A percentile compares a stretch with the other conserved stretches of the same genome.
These are phyloP conservation scores for Enoplosus armatus DNA, from an alignment of 2,797 vertebrate species.

Conservation along the genomic window DNA sequence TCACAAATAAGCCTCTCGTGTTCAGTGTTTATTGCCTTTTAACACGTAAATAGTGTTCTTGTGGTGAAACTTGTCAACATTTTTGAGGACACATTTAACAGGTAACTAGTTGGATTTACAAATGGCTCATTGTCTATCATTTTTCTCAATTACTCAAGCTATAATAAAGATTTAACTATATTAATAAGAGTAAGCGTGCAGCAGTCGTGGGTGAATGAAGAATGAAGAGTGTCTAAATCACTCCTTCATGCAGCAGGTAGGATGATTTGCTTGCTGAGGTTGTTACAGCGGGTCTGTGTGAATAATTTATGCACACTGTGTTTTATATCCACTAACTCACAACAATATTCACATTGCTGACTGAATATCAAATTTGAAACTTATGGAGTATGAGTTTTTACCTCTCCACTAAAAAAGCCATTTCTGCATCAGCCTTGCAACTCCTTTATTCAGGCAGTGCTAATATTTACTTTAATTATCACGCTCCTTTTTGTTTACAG, in stretches of 20 bases:
- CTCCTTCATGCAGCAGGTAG: conserved; percentile 31
- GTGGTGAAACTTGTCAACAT: neutral
- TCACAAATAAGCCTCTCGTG: conserved; percentile 2
- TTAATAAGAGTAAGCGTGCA: neutral
- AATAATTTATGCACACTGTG: conserved; percentile 37
- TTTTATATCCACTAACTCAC: conserved; percentile 29
- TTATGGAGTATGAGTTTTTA: neutral
- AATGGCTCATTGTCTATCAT: neutral
- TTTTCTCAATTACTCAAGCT: neutral
- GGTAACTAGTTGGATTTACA: neutral
- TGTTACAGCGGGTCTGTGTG: conserved; percentile 8
- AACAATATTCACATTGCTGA: conserved; percentile 23
- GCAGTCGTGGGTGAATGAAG: conserved; percentile 22
- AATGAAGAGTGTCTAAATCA: conserved; percentile 12
- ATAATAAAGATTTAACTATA: neutral
- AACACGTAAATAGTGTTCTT: neutral
- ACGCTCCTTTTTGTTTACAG: conserved; percentile 21
- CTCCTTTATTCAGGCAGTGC: neutral
- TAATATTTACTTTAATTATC: conserved; percentile 20
- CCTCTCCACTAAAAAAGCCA: neutral
- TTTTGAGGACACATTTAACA: neutral
- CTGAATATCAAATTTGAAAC: conserved; percentile 15
- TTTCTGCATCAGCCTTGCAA: neutral
- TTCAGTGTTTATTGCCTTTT: conserved; percentile 9
- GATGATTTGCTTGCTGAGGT: conserved; percentile 16